phyloP scores from a whole-genome alignment of 2,888 invertebrate genomes.

The Synergus itoensis region DNA sequence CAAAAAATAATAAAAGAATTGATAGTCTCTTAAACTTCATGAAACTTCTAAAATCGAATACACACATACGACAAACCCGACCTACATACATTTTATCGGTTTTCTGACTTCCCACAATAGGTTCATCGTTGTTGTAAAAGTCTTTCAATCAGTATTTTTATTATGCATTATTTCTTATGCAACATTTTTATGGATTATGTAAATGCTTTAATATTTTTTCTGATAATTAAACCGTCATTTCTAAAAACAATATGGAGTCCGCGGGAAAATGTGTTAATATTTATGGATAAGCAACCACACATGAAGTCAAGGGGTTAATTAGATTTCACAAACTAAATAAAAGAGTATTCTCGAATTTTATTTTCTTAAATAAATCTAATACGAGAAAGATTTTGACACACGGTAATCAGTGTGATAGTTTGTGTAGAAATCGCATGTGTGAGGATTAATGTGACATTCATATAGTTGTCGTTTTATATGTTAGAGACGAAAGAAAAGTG shows the following conservation, averaged over 20 bases:
- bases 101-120: slow-evolving; percentile 10
- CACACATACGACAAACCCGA: not conserved
- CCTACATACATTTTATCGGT: slow-evolving; percentile 21
- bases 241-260: not conserved
- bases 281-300: not conserved
- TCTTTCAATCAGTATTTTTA: slow-evolving; percentile 30
- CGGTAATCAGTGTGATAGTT: not conserved
- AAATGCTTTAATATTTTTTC: not conserved
- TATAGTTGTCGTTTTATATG: not conserved
- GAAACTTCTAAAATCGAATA: not conserved
- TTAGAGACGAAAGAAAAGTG: slow-evolving; percentile 1
- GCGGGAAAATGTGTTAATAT: not conserved
- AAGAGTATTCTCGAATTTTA: not conserved
- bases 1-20: not conserved
- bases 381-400: not conserved
- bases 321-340: not conserved
- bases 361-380: not conserved
- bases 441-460: not conserved
- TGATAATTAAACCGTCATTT: not conserved
- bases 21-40: no score
- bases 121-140: slow-evolving; percentile 7
- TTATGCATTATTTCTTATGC: not conserved
- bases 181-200: not conserved
- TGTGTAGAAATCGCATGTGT: not conserved
- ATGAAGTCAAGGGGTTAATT: not conserved